Evolutionary conservation across 2,113 vertebrate genomes (phyloP).

Genomic region (Cyanoramphus novaezelandiae): DNA sequence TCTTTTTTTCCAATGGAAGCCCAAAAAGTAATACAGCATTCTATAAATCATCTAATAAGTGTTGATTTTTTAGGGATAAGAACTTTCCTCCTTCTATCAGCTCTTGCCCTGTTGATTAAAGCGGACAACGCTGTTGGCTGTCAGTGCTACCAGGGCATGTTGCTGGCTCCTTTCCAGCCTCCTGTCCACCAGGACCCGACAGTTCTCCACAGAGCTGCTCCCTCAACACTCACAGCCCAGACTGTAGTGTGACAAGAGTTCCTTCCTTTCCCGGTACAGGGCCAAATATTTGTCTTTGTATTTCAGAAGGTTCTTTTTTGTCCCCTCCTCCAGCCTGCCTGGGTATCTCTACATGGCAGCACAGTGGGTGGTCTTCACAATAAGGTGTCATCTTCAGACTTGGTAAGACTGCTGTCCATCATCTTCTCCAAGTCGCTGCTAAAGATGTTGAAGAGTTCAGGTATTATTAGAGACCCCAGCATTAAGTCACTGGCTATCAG

Average conservation of each 20-base stretch:
- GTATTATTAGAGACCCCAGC: accelerated
- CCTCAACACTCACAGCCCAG: neutral
- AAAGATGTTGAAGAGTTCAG: neutral
- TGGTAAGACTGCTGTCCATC: neutral
- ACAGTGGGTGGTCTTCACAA: accelerated
- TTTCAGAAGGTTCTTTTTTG: neutral
- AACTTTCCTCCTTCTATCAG: neutral
- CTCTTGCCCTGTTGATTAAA: neutral
- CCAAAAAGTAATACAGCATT: neutral
- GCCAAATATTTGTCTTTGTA: neutral
- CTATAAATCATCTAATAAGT: neutral
- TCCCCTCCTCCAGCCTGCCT: neutral
- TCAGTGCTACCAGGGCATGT: neutral
- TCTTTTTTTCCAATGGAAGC: neutral
- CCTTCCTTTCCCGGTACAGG: neutral
- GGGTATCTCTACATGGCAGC: neutral
- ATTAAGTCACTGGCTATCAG: neutral
- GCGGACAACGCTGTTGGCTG: accelerated
- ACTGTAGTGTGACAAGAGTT: neutral
- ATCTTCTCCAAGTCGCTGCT: neutral
- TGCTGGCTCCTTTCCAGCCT: neutral
- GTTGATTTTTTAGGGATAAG: neutral
- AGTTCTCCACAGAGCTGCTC: neutral
- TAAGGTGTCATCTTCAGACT: neutral
- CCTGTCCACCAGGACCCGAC: neutral